A percentile compares a stretch with the other conserved stretches of the same genome.
Conservation (phyloP, 2,797 vertebrate genomes). For the Masticophis lateralis region DNA sequence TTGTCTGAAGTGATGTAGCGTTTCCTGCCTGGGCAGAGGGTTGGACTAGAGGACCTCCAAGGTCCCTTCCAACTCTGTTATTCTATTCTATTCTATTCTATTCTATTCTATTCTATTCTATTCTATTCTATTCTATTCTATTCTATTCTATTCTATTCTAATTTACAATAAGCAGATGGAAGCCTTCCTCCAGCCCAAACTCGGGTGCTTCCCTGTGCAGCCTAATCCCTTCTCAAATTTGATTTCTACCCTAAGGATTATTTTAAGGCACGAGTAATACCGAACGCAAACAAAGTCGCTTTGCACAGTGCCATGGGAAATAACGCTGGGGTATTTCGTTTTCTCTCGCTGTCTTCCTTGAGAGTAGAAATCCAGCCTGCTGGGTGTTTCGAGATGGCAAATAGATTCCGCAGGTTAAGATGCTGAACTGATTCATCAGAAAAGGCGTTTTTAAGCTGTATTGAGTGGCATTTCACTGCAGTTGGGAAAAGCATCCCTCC, state of each 20-base stretch:
- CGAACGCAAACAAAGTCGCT: neutral
- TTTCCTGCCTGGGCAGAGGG: no score
- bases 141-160: no score
- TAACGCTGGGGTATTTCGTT: neutral
- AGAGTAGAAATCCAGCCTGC: neutral
- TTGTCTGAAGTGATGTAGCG: no score
- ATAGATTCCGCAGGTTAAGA: neutral
- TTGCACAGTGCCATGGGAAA: neutral
- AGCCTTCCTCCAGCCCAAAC: neutral
- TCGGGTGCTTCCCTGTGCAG: rapidly evolving
- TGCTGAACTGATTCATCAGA: neutral
- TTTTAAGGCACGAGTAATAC: neutral
- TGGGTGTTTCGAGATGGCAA: neutral
- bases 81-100: no score
- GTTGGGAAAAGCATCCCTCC: neutral
- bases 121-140: no score
- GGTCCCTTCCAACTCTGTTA: no score
- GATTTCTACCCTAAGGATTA: neutral
- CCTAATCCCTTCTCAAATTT: neutral
- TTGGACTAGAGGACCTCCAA: no score
- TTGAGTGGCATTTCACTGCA: conserved; percentile 39
- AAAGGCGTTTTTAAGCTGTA: neutral
- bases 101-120: no score
- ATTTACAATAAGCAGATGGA: neutral
- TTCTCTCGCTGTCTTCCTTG: neutral